These are phyloP conservation scores for Cantharis lateralis DNA, from an alignment of 2,888 invertebrate species.

Conservation along the genomic window DNA sequence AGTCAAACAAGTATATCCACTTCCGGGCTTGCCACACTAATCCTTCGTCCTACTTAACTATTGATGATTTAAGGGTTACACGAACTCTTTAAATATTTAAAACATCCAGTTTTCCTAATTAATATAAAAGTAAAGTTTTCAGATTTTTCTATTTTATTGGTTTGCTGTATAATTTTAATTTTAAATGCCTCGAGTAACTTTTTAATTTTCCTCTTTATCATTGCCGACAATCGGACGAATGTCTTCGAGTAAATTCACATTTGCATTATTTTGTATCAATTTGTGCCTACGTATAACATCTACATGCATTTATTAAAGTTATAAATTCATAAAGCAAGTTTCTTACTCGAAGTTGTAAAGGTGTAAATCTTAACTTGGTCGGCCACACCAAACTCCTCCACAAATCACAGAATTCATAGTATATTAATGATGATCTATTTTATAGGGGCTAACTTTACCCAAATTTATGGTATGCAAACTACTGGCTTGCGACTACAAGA, in stretches of 20 bases:
- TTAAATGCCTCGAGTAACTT: neutral
- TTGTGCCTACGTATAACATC: neutral
- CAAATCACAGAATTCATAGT: slow-evolving; percentile 30
- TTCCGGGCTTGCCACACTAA: slow-evolving; percentile 47
- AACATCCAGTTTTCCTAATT: slow-evolving; percentile 38
- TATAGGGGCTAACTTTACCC: slow-evolving; percentile 19
- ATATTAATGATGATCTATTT: slow-evolving; percentile 32
- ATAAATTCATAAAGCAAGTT: slow-evolving; percentile 26
- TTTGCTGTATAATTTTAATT: neutral
- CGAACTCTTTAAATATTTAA: slow-evolving; percentile 39
- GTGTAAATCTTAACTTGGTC: slow-evolving; percentile 31
- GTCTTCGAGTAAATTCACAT: neutral
- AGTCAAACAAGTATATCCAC: slow-evolving; percentile 52
- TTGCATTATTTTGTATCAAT: neutral
- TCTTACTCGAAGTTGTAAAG: slow-evolving; percentile 21
- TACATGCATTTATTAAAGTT: slow-evolving; percentile 3
- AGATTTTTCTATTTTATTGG: neutral
- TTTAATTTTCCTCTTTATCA: neutral
- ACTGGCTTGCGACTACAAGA: slow-evolving; percentile 9
- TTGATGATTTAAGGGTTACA: slow-evolving; percentile 39
- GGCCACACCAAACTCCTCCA: slow-evolving; percentile 22
- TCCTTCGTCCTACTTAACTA: slow-evolving; percentile 46
- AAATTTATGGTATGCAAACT: neutral
- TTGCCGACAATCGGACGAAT: neutral
- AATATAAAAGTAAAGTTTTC: slow-evolving; percentile 32